Conservation (phyloP, 2,113 vertebrate species). For the Anseranas semipalmata region DNA sequence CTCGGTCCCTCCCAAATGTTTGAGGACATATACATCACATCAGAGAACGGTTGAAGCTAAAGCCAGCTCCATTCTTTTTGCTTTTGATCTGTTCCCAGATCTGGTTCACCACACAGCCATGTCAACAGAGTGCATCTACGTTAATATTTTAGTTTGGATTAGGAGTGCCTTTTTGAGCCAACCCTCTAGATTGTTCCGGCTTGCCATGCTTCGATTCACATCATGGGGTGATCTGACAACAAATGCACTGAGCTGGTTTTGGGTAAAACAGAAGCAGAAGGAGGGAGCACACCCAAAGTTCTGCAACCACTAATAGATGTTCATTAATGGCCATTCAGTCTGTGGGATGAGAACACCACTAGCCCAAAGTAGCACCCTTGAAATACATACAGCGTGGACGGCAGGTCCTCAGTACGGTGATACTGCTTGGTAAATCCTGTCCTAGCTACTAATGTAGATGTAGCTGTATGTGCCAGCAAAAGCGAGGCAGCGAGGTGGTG, state of each 20-base stretch:
- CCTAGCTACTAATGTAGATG: not conserved
- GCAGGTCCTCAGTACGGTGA: not conserved
- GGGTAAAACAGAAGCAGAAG: not conserved
- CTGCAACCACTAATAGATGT: not conserved
- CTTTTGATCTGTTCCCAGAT: not conserved
- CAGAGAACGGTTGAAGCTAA: not conserved
- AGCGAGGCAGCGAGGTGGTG: not conserved
- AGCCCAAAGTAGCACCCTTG: not conserved
- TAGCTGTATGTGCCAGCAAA: not conserved
- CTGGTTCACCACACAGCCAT: not conserved
- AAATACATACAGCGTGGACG: fast-evolving
- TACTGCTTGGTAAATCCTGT: not conserved
- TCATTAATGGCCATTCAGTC: not conserved
- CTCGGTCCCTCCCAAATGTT: not conserved
- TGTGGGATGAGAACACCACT: not conserved
- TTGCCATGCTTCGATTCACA: not conserved
- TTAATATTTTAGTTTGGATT: not conserved
- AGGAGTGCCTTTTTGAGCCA: not conserved
- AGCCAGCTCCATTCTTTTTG: not conserved
- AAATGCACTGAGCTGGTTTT: not conserved
- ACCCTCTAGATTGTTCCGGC: not conserved
- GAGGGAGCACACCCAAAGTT: not conserved
- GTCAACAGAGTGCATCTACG: not conserved
- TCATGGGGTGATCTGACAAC: not conserved
- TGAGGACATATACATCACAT: not conserved